Conservation (phyloP, 1,140 invertebrate species). For the Drosophila dunni region DNA sequence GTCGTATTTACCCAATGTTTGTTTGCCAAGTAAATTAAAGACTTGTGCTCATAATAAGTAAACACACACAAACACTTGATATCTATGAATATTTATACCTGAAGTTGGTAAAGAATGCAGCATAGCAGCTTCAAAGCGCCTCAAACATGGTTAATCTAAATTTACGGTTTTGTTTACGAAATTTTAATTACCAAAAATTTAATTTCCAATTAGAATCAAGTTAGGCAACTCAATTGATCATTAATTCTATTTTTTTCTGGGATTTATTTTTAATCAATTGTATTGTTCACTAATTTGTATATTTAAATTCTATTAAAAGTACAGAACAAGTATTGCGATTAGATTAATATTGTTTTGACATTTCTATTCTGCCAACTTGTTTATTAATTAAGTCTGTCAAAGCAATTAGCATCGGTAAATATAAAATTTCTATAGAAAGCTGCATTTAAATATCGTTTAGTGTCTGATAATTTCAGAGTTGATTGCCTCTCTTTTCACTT, state of each 20-base stretch:
- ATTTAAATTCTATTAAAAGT: neutral
- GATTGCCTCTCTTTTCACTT: constrained; percentile 58
- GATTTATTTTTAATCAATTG: neutral
- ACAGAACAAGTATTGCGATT: neutral
- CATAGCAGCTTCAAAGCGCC: neutral
- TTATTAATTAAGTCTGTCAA: neutral
- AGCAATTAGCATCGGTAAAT: neutral
- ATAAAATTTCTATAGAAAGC: constrained; percentile 14
- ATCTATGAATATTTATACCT: constrained; percentile 7
- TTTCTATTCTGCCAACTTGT: neutral
- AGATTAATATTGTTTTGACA: neutral
- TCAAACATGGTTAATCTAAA: neutral
- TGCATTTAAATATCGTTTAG: constrained; percentile 7
- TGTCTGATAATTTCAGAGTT: constrained; percentile 18
- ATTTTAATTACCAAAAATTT: neutral
- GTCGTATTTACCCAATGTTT: constrained; percentile 12
- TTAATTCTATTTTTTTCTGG: neutral
- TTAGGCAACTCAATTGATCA: neutral
- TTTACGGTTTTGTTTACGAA: neutral
- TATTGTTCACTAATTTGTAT: neutral
- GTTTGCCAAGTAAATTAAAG: constrained; percentile 8
- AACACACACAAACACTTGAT: neutral
- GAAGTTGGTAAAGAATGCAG: neutral
- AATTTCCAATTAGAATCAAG: constrained; percentile 4
- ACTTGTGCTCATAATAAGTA: constrained; percentile 1